Evolutionary conservation across 1,140 invertebrate species (phyloP).

Genomic region (Rhagoletis zephyria): DNA sequence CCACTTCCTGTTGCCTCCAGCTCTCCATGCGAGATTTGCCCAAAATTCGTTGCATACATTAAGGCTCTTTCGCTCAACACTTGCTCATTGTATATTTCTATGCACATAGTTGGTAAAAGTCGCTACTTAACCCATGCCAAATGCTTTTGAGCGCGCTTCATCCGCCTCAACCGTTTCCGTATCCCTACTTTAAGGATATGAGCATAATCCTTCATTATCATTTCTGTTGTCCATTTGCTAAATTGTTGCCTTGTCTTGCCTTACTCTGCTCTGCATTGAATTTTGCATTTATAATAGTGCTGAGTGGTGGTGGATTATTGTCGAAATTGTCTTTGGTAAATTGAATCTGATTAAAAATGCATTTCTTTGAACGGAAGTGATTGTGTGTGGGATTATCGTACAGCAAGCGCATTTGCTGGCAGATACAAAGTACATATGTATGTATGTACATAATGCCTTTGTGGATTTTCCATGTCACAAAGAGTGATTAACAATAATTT

Average conservation of each 20-base stretch:
- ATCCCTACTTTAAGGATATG: constrained; percentile 14
- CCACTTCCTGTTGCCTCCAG: not conserved
- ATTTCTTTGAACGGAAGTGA: constrained; percentile 25
- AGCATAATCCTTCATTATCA: constrained; percentile 15
- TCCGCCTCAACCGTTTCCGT: not conserved
- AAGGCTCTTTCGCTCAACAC: not conserved
- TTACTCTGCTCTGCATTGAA: not conserved
- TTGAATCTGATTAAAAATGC: constrained; percentile 49
- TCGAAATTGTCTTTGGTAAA: constrained; percentile 47
- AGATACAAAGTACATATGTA: not conserved
- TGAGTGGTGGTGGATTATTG: constrained; percentile 21
- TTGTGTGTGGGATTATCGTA: not conserved
- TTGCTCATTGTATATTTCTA: not conserved
- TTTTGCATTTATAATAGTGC: constrained; percentile 19
- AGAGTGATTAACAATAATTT: not conserved
- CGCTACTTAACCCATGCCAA: not conserved
- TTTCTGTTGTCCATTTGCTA: not conserved
- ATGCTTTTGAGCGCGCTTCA: not conserved
- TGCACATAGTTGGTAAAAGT: not conserved
- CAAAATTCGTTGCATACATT: constrained; percentile 10
- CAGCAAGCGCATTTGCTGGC: too few species aligned
- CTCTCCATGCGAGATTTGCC: not conserved
- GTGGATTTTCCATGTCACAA: not conserved
- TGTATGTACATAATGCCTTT: not conserved
- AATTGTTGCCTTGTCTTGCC: constrained; percentile 1